These are phyloP conservation scores for Arctocebus calabarensis DNA, from an alignment of 2,797 vertebrate species.

Conservation along the genomic window DNA sequence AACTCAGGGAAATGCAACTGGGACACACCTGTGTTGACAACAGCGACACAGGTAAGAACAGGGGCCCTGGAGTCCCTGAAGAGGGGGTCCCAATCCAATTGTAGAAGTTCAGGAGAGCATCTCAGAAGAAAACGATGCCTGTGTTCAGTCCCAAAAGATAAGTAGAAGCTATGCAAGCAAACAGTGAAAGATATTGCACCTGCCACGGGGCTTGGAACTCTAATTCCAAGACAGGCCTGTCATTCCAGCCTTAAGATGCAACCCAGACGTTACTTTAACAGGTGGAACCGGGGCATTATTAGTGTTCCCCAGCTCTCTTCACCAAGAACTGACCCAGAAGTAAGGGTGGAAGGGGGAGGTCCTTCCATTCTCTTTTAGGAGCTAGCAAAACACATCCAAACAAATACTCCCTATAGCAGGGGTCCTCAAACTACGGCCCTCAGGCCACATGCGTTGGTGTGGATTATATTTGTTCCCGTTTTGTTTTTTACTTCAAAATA, in stretches of 20 bases:
- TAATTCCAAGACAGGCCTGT: background rate
- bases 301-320: constrained; percentile 5
- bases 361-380: constrained; percentile 30
- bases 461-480: too few species aligned
- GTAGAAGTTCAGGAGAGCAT: background rate
- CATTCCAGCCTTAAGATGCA: background rate
- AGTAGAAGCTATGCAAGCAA: background rate
- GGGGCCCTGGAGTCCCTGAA: background rate
- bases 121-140: background rate
- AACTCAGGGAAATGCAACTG: background rate
- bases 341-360: background rate
- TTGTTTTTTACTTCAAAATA: too few species aligned
- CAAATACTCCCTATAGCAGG: background rate
- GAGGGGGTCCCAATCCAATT: background rate
- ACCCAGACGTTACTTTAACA: background rate
- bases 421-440: too few species aligned
- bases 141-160: background rate
- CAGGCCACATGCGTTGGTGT: too few species aligned
- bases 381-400: background rate
- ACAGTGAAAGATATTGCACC: background rate
- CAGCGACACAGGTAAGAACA: background rate
- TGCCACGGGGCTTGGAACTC: background rate
- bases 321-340: constrained; percentile 38
- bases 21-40: background rate
- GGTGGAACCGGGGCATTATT: background rate